Conservation (phyloP, 2,797 vertebrate species). For the Chelonia mydas region DNA sequence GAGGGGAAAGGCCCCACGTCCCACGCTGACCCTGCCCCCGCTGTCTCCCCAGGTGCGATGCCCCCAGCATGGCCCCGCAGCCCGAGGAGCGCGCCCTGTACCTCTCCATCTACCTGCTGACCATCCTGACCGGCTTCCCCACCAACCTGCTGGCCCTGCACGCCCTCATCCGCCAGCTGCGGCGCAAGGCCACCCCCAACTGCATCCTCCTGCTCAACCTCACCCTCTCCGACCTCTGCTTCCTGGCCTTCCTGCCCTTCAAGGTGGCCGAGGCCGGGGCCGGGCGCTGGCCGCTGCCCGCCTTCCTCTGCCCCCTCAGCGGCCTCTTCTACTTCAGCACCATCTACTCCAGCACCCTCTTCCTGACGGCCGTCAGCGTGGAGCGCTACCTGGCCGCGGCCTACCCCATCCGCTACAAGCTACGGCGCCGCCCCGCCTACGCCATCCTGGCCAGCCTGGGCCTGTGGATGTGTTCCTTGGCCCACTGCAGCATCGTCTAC, state of each 20-base stretch:
- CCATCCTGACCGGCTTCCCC: slow-evolving; percentile 79
- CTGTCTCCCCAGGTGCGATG: neutral
- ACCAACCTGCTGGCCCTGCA: slow-evolving; percentile 74
- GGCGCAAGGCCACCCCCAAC: slow-evolving; percentile 68
- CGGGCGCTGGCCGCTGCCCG: slow-evolving; percentile 72
- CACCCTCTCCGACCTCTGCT: slow-evolving; percentile 77
- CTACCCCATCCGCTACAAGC: slow-evolving; percentile 77
- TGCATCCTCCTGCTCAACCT: slow-evolving; percentile 80
- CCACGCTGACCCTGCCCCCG: slow-evolving; percentile 11
- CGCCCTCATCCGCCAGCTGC: slow-evolving; percentile 76
- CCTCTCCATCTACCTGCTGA: slow-evolving; percentile 75
- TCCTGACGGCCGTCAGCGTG: slow-evolving; percentile 75
- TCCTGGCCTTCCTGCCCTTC: slow-evolving; percentile 77
- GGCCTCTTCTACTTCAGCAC: slow-evolving; percentile 78
- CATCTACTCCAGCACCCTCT: slow-evolving; percentile 78
- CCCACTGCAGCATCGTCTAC: slow-evolving; percentile 76
- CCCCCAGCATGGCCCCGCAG: neutral
- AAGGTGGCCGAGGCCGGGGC: slow-evolving; percentile 68
- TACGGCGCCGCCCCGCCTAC: slow-evolving; percentile 44
- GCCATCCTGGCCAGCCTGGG: slow-evolving; percentile 52
- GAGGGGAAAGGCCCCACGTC: neutral
- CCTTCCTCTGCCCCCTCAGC: slow-evolving; percentile 70
- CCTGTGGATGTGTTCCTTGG: slow-evolving; percentile 72
- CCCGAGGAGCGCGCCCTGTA: neutral
- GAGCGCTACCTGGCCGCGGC: slow-evolving; percentile 81